Evolutionary conservation across 2,113 vertebrate genomes (phyloP).

Genomic region (Uria aalge): DNA sequence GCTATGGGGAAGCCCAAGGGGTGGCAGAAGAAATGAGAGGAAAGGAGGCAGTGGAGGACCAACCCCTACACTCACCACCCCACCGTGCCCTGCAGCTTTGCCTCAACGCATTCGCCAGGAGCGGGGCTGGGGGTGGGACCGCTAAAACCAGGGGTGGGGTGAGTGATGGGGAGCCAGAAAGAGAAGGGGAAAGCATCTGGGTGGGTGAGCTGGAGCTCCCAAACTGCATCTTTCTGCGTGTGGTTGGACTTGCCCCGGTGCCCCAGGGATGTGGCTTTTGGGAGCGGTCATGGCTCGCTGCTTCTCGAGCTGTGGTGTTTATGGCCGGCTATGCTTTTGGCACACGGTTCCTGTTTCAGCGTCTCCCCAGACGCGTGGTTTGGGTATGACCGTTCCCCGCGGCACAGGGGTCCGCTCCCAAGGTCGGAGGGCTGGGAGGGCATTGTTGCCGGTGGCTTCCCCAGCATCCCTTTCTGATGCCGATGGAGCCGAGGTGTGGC

Average conservation of each 20-base stretch:
- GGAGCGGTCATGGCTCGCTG: not conserved
- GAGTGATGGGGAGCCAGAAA: not conserved
- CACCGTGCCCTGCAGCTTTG: not conserved
- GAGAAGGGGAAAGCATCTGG: not conserved
- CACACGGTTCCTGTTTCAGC: not conserved
- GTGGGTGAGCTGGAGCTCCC: not conserved
- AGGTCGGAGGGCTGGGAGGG: not conserved
- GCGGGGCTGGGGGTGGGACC: not conserved
- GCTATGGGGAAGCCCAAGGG: accelerated
- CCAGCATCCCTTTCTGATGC: not conserved
- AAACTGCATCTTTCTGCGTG: not conserved
- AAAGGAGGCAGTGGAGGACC: not conserved
- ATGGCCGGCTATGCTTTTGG: slow-evolving; percentile 14
- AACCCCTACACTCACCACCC: not conserved
- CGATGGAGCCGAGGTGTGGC: not conserved
- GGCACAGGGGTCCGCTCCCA: not conserved
- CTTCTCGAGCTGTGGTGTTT: not conserved
- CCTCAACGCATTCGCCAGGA: not conserved
- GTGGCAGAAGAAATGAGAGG: not conserved
- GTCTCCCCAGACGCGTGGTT: not conserved
- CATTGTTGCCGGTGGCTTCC: not conserved
- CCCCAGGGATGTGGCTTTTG: not conserved
- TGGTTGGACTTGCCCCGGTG: not conserved
- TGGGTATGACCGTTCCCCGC: not conserved
- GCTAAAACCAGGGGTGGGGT: not conserved